Percentiles rank a stretch among this genome's conserved stretches.
Evolutionary conservation across 2,797 vertebrate species (phyloP).

Genomic region (Galaxias olidus): DNA sequence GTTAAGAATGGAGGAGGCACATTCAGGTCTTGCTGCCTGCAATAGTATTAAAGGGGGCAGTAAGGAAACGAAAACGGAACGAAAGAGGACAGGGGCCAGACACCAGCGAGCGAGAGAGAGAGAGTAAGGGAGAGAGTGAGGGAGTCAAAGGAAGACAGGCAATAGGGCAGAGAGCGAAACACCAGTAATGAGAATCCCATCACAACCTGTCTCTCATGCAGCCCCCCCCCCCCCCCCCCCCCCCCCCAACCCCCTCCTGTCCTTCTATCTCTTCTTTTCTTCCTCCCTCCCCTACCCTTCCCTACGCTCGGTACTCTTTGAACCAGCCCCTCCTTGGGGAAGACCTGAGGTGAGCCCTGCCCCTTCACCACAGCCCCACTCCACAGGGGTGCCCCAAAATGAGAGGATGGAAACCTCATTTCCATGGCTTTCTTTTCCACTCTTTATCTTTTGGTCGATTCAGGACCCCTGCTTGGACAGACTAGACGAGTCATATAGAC

Average conservation of each 20-base stretch:
- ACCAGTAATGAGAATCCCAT: constrained; percentile 69
- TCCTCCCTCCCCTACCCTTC: constrained; percentile 37
- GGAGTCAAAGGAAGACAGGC: constrained; percentile 8
- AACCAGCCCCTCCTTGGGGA: constrained; percentile 50
- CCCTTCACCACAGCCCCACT: constrained; percentile 32
- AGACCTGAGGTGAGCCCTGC: constrained; percentile 48
- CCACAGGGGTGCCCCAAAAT: constrained; percentile 53
- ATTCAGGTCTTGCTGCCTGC: constrained; percentile 2
- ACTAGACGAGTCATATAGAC: not conserved
- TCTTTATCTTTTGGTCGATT: constrained; percentile 1
- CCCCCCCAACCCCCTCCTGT: constrained; percentile 5
- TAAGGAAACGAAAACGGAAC: constrained; percentile 7
- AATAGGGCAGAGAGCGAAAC: constrained; percentile 59
- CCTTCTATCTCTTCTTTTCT: not conserved
- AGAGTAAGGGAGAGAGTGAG: not conserved
- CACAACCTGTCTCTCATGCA: constrained; percentile 61
- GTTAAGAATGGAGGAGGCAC: constrained; percentile 45
- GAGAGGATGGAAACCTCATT: constrained; percentile 42
- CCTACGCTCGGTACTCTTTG: constrained; percentile 46
- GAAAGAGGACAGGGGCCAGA: constrained; percentile 13
- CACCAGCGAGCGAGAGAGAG: not conserved
- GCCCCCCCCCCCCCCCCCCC: constrained; percentile 41
- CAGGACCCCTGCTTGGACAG: constrained; percentile 23
- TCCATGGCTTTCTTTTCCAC: constrained; percentile 5
- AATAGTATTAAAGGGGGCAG: too few species aligned